Base-by-base conservation (phyloP, 1,140 invertebrate species). In the Drosophila paulistorum region DNA sequence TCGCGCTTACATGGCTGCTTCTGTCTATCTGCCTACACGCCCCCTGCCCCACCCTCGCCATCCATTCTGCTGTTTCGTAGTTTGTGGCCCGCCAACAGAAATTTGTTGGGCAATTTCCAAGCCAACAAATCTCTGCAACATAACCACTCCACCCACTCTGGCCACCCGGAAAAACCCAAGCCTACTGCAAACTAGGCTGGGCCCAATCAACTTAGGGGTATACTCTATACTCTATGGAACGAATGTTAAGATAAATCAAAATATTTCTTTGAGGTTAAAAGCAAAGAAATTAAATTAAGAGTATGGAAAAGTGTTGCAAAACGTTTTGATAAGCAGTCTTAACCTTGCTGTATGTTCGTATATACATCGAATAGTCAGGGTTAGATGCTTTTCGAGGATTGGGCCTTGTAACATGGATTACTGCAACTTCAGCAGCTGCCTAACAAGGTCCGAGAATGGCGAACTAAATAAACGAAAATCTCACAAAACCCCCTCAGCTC, bases 41-140 rank as follows among this genome's bases (percentile, higher is more conserved):
- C 33, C 64, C 45, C 48, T 68, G 23, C 13, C 30, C 17, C 42
- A 48, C 54, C 26, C 48, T 45, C 37, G 45, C 23, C 48, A 20
- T 11, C 1, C 9, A 23, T 3, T 51, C 7, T 51, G 45, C 20
- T 64, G 58, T 74, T 51, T 70, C 67, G 82, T 83, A 83, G 84
- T 72, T 79, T 87, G 83, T 83, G 84, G 84, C 45, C 79, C 80
- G 77, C 79, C 84, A 83, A 89, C 84, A 87, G 84, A 87, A 87
- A 87, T 87, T 87, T 87, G 83, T 89, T 87, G 83, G 83, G 73
- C 84, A 89, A 89, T 87, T 89, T 87, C 84, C 84, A 89, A 87
- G 84, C 83, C 84, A 87, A 83, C 83, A 87, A 87, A 89, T 87
- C 83, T 89, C 79, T 83, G 83, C 84, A 86, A 82, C 10, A 45